A percentile compares a stretch with the other conserved stretches of the same genome.
These are phyloP conservation scores for Cataglyphis cursor DNA, from an alignment of 2,888 invertebrate genomes.

Conservation along the genomic window DNA sequence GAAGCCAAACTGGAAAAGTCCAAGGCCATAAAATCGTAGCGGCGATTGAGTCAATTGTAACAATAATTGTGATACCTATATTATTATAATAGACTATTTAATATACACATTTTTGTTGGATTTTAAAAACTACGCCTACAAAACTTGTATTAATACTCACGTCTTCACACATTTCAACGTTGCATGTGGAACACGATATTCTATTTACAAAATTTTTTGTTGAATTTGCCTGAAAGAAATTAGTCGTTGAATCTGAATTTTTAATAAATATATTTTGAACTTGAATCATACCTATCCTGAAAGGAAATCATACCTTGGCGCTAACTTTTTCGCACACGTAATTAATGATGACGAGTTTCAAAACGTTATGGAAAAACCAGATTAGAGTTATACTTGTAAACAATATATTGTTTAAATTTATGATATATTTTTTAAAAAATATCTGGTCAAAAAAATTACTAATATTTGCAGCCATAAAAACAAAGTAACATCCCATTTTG, in stretches of 20 bases:
- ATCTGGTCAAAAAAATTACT: not conserved
- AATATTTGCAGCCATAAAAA: not conserved
- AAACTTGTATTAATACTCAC: constrained; percentile 8
- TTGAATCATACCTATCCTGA: not conserved
- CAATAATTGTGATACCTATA: constrained; percentile 10
- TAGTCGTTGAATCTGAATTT: not conserved
- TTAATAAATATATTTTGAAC: not conserved
- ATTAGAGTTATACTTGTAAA: not conserved
- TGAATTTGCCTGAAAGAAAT: constrained; percentile 4
- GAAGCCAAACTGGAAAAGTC: constrained; percentile 30
- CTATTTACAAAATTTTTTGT: not conserved
- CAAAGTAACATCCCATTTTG: constrained; percentile 38
- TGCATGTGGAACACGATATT: not conserved
- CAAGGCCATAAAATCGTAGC: not conserved
- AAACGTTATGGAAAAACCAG: not conserved
- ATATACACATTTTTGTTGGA: not conserved
- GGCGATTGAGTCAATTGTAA: not conserved
- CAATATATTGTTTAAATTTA: not conserved
- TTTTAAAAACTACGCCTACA: not conserved
- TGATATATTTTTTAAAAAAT: not conserved
- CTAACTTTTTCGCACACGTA: not conserved
- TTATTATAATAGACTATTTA: not conserved
- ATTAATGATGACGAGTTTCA: not conserved
- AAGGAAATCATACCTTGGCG: not conserved
- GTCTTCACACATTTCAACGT: not conserved